A percentile compares a stretch with the other conserved stretches of the same genome.
phyloP scores from a whole-genome alignment of 2,888 invertebrate genomes.

The Erpobdella octoculata region DNA sequence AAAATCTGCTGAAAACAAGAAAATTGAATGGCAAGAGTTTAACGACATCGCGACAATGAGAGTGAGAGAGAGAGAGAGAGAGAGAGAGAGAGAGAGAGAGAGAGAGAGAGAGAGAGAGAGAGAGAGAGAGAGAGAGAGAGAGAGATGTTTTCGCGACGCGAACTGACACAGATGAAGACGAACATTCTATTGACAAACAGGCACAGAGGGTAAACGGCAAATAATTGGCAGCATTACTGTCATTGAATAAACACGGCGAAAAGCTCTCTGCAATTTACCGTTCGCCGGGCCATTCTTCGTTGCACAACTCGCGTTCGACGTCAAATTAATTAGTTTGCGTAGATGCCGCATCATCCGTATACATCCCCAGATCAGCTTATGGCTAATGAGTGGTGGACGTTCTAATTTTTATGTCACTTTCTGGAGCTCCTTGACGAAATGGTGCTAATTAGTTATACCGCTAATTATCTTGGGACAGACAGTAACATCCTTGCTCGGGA shows the following conservation, averaged over 20 bases:
- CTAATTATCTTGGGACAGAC: neutral
- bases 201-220: neutral
- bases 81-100: too few relatives aligned
- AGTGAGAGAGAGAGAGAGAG: too few relatives aligned
- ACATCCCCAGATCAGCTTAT: neutral
- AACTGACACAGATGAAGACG: neutral
- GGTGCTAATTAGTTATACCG: neutral
- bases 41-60: neutral
- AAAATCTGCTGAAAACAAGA: too few relatives aligned
- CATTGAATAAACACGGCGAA: constrained; percentile 9
- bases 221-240: constrained; percentile 10
- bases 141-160: neutral
- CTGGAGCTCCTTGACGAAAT: neutral
- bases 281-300: neutral
- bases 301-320: neutral
- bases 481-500: too few relatives aligned
- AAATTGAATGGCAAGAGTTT: too few relatives aligned
- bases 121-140: too few relatives aligned
- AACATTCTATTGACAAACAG: neutral
- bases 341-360: too few relatives aligned
- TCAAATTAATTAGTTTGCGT: neutral
- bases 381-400: neutral
- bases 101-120: too few relatives aligned
- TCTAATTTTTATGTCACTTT: neutral
- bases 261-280: neutral